Evolutionary conservation across 2,797 vertebrate species (phyloP), one percentile per base, ranked within the genome.

Genomic region (Allobates femoralis): DNA sequence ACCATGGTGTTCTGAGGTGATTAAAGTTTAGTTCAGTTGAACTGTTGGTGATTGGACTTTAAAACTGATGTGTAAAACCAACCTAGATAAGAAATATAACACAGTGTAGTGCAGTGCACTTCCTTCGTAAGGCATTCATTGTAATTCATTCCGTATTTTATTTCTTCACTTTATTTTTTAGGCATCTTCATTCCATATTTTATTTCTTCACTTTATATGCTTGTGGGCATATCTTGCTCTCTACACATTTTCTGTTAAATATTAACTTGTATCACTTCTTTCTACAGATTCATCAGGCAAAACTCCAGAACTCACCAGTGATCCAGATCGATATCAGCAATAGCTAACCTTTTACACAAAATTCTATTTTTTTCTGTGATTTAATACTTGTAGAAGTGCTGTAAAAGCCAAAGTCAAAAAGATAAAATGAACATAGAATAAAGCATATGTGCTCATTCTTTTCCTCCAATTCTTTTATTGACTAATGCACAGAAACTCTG

Each of bases 261-360:
- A 11, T 2, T 73, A 46, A 53, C 28, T 14, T 46, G 12, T 81
- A 3, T 51, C 23, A n/a, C 67, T 56, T 87, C 5, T 80, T n/a
- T 87, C 56, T 64, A n/a, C 82, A 87, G 86, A 76, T 12, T 26
- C 66, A 26, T 30, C 81, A 83, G 5, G 19, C 5, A 87, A 84
- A 80, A n/a, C 76, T 34, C 46, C 81, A 80, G 76, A 75, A 28
- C 56, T 19, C n/a, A 58, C 55, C 26, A 73, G 18, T 46, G 76
- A 80, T 32, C 32, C 46, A 55, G 56, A 37, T 3, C 58, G 67
- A 30, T 87, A 87, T 53, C 86, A 87, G 76, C 77, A 41, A 7
- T 87, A 84, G 66, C 28, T 6, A 66, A 23, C 1, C 6, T 15
- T n/a, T 14, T 8, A 37, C 5, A 56, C 30, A 5, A 37, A 4